Evolutionary conservation across 2,113 vertebrate species (phyloP), one percentile per base, ranked within the genome.

Genomic region (Cavia porcellus): DNA sequence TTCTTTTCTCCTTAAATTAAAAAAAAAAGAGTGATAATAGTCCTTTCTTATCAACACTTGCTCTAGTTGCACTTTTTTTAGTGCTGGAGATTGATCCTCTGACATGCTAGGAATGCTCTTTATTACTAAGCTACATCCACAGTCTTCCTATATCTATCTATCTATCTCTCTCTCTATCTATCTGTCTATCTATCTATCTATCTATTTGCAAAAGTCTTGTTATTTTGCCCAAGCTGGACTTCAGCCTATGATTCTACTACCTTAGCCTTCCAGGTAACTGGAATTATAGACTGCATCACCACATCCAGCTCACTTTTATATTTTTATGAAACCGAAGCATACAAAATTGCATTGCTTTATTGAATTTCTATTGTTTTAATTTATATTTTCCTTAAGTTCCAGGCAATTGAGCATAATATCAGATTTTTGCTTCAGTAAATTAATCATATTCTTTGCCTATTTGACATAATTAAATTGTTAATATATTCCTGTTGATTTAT

Each of bases 41-140:
- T 75, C 7, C 42, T 72, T 91, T 96, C 90, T 88, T 55, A 72
- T 9, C n/a, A 93, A 85, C 42, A 91, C 13, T 38, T 68, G 22
- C 22, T 89, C 30, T 74, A 61, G 77, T 42, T 38, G 38, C 13
- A 61, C 64, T 25, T 25, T 74, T 74, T 42, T 45, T 35, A 72
- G n/a, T 74, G 30, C 7, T 74, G 20, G n/a, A 38, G 70, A 24
- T 74, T 38, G 19, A 24, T 24, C n/a, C 17, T 74, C n/a, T 42
- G 22, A 9, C 20, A 38, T 74, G 35, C n/a, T 74, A 42, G n/a
- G 19, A 6, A 42, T 38, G 70, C n/a, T 38, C 70, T 72, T 2
- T 38, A 72, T 38, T 38, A 72, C 70, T 72, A 22, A 74, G n/a
- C 70, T 42, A 42, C n/a, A 55, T 55, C 52, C 14, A 55, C 12